Base-by-base conservation (phyloP, 2,888 invertebrate species). In the Eledone cirrhosa region DNA sequence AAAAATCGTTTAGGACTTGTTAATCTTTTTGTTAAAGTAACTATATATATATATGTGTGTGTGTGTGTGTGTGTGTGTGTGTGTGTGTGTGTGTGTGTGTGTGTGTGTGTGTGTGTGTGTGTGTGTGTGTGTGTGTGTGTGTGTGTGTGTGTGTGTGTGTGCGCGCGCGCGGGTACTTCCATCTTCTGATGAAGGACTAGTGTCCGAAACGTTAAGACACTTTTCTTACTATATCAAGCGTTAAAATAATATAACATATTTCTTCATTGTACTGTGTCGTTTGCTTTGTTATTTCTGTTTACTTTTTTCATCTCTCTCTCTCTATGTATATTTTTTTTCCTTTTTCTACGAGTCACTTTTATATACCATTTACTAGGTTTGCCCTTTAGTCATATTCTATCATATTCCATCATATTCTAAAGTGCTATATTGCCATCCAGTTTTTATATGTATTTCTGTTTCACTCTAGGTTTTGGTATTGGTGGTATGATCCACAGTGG, bases 401-500 rank as follows among this genome's bases (percentile, higher is more conserved):
- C 5, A 5, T n/a, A 4, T n/a, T n/a, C 33, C 29, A 11, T 29
- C 24, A 33, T 1, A 33, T n/a, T 74, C 7, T 8, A 74, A 29
- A 74, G 16, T 33, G 13, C 13, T 8, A 29, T 41, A 74, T 29
- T 33, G 13, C 13, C 1, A 29, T 41, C 29, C 11, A n/a, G 5
- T 14, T 1, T 8, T 41, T 3, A 41, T 63, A 13, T 63, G 14
- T 63, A 63, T 24, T 14, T 8, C 14, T 63, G 27, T 63, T 13
- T 63, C 14, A 13, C 27, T 11, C 41, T 78, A 85, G 85, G 83
- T 8, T 85, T 85, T 74, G 84, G 85, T 47, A 83, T 85, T 14
- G 85, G 84, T 67, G 83, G 84, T 14, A 84, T 85, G 85, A 84
- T 85, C 3, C 84, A 84, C 81, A 84, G 84, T 31, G 85, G 85